Evolutionary conservation across 23 tunicate species (phyloP).

Genomic region (Styela plicata): DNA sequence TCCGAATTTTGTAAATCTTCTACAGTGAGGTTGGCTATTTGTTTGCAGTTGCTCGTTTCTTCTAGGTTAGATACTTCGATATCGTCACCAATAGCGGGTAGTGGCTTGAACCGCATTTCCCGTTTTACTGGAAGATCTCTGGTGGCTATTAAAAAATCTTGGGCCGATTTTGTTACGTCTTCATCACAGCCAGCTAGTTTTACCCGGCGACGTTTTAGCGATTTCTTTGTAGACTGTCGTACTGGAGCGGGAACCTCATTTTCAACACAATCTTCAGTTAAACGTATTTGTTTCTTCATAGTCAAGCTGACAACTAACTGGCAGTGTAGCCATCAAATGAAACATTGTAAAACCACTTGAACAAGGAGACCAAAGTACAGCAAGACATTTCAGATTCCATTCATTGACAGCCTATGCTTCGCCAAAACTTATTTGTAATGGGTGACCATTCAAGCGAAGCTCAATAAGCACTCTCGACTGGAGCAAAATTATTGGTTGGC

Average conservation of each 20-base stretch:
- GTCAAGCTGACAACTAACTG: too few relatives aligned
- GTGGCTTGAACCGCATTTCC: not conserved
- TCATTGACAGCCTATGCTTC: not conserved
- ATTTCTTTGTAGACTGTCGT: not conserved
- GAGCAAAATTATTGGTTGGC: not conserved
- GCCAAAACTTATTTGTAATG: not conserved
- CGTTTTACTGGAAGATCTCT: not conserved
- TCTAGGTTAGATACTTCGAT: not conserved
- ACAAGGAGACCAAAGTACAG: not conserved
- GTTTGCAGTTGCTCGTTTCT: not conserved
- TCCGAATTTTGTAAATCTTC: not conserved
- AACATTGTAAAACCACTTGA: not conserved
- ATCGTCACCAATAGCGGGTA: not conserved
- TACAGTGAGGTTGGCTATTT: not conserved
- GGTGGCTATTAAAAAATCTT: not conserved
- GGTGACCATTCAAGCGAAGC: not conserved
- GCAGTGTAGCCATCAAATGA: too few relatives aligned
- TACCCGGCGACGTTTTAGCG: not conserved
- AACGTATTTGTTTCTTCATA: too few relatives aligned
- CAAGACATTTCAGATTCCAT: not conserved
- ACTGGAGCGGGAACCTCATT: too few relatives aligned
- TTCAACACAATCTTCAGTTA: too few relatives aligned
- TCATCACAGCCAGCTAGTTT: not conserved
- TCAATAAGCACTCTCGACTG: not conserved
- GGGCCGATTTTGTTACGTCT: not conserved